A percentile compares a stretch with the other conserved stretches of the same genome.
Evolutionary conservation across 2,797 vertebrate species (phyloP).

Genomic region (Trematomus bernacchii): DNA sequence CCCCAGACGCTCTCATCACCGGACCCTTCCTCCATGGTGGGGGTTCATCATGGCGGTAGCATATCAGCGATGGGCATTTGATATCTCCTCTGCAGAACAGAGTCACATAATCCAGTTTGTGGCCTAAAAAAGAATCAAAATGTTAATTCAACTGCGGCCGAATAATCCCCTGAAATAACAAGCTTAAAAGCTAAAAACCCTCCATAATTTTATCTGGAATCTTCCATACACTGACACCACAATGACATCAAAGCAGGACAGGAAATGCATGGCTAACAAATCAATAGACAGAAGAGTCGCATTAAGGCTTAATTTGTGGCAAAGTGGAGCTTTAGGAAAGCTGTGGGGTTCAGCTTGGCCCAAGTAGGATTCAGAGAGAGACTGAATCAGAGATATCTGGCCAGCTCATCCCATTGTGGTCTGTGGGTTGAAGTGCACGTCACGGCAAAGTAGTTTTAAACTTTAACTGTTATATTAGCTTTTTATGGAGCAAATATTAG

Average conservation of each 20-base stretch:
- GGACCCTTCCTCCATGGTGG: slow-evolving; percentile 51
- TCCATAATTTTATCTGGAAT: slow-evolving; percentile 88
- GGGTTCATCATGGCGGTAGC: slow-evolving; percentile 73
- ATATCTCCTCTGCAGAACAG: slow-evolving; percentile 77
- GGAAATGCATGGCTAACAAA: slow-evolving; percentile 84
- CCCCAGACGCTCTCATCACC: slow-evolving; percentile 67
- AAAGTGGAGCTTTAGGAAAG: slow-evolving; percentile 81
- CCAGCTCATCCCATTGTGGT: slow-evolving; percentile 66
- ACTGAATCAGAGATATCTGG: slow-evolving; percentile 71
- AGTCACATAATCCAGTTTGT: slow-evolving; percentile 86
- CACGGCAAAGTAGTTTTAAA: slow-evolving; percentile 51
- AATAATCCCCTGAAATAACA: slow-evolving; percentile 89
- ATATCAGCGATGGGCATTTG: slow-evolving; percentile 82
- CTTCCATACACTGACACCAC: slow-evolving; percentile 85
- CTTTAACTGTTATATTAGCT: slow-evolving; percentile 17
- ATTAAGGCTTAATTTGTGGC: slow-evolving; percentile 83
- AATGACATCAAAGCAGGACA: slow-evolving; percentile 87
- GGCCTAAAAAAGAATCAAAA: slow-evolving; percentile 84
- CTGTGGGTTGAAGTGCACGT: slow-evolving; percentile 46
- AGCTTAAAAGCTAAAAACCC: slow-evolving; percentile 87
- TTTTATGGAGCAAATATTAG: slow-evolving; percentile 5
- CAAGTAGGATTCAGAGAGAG: slow-evolving; percentile 51
- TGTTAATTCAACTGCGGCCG: slow-evolving; percentile 83
- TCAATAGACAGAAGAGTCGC: slow-evolving; percentile 84
- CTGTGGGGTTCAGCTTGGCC: slow-evolving; percentile 66